Evolutionary conservation across 2,797 vertebrate genomes (phyloP).

Genomic region (Phataginus tricuspis): DNA sequence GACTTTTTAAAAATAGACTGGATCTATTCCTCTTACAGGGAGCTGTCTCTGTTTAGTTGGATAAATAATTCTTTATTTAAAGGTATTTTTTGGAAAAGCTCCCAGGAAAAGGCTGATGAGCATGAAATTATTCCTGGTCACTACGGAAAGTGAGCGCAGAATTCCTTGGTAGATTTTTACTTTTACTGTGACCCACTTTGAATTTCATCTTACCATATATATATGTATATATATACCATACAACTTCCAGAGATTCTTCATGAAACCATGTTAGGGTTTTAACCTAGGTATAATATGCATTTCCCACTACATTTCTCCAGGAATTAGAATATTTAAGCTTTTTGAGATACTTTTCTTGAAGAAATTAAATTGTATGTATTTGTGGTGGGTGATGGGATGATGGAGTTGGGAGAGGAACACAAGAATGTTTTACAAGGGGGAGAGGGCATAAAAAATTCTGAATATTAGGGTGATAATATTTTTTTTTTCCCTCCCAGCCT

Average conservation of each 20-base stretch:
- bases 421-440: neutral
- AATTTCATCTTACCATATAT: neutral
- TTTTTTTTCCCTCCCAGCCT: constrained; percentile 83
- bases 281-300: constrained; percentile 1
- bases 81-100: neutral
- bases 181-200: constrained; percentile 5
- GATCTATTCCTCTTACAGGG: neutral
- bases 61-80: constrained; percentile 42
- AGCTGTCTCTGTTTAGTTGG: constrained; percentile 4
- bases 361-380: constrained; percentile 19
- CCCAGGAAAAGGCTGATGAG: neutral
- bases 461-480: neutral
- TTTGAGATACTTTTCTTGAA: constrained; percentile 50
- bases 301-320: neutral
- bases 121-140: constrained; percentile 15
- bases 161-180: neutral
- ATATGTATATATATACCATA: neutral
- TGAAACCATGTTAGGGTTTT: constrained; percentile 41
- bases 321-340: constrained; percentile 2
- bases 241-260: constrained; percentile 17
- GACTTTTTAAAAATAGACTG: neutral
- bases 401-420: neutral
- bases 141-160: neutral
- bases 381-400: neutral
- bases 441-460: neutral